phyloP scores from a whole-genome alignment of 2,113 vertebrate genomes.

The Cnemophilus loriae region DNA sequence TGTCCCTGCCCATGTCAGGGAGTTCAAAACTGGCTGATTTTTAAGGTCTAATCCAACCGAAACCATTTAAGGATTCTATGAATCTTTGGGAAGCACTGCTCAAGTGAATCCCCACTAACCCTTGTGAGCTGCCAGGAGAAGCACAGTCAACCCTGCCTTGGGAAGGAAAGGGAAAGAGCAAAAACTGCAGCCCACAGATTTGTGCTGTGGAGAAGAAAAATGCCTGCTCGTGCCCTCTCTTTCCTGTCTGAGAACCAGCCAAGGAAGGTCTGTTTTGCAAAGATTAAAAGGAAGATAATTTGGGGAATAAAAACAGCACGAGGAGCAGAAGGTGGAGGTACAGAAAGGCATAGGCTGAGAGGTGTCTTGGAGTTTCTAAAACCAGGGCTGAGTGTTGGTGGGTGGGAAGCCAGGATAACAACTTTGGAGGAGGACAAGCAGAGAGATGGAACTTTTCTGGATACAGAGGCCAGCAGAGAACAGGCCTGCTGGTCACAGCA shows the following conservation, averaged over 20 bases:
- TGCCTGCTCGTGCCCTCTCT: background rate
- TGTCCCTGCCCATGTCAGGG: background rate
- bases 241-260: background rate
- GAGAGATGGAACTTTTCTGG: background rate
- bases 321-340: background rate
- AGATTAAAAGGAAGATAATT: background rate
- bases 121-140: background rate
- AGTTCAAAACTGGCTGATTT: background rate
- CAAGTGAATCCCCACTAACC: background rate
- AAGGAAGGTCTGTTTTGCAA: background rate
- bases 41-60: background rate
- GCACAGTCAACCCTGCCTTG: background rate
- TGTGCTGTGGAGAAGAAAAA: background rate
- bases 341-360: fast-evolving
- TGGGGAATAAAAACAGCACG: background rate
- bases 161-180: background rate
- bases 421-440: background rate
- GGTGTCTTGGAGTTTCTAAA: background rate
- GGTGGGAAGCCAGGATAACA: background rate
- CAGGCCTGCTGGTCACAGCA: background rate
- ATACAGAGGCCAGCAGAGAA: background rate
- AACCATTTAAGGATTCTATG: background rate
- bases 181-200: background rate
- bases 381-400: background rate
- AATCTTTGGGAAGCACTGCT: background rate